Conservation (phyloP, 2,797 vertebrate species). For the Myotis daubentonii region DNA sequence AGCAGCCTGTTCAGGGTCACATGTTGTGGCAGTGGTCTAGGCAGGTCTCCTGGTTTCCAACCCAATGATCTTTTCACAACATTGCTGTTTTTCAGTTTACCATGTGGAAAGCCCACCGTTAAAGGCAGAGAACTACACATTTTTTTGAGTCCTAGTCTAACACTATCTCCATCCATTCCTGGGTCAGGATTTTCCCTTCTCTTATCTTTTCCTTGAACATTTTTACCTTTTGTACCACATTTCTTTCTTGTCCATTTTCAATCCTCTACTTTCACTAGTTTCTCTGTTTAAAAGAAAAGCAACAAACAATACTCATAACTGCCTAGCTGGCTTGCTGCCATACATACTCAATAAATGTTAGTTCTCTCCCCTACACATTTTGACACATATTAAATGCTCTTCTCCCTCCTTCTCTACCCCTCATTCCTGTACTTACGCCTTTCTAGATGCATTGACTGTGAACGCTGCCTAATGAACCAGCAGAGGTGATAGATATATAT, state of each 20-base stretch:
- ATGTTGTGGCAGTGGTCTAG: neutral
- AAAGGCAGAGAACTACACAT: neutral
- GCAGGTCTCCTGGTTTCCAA: neutral
- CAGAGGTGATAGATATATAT: neutral
- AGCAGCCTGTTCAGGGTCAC: neutral
- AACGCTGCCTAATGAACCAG: conserved; percentile 9
- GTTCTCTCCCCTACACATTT: neutral
- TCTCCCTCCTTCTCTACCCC: neutral
- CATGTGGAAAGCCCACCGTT: neutral
- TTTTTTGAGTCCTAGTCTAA: neutral
- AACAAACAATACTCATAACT: neutral
- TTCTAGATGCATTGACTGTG: neutral
- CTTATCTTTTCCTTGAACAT: conserved; percentile 35
- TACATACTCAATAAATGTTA: neutral
- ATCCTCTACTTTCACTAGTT: neutral
- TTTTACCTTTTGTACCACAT: neutral
- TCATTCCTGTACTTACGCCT: neutral
- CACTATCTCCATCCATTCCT: conserved; percentile 6
- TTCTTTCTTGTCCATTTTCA: conserved; percentile 51
- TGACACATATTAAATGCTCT: neutral
- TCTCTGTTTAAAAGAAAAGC: neutral
- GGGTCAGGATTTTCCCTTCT: neutral
- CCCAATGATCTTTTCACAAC: neutral
- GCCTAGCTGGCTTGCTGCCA: neutral
- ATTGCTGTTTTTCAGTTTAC: neutral